Percentiles rank a stretch among this genome's conserved stretches.
Conservation (phyloP, 2,888 invertebrate species). For the Mythimna pallens region DNA sequence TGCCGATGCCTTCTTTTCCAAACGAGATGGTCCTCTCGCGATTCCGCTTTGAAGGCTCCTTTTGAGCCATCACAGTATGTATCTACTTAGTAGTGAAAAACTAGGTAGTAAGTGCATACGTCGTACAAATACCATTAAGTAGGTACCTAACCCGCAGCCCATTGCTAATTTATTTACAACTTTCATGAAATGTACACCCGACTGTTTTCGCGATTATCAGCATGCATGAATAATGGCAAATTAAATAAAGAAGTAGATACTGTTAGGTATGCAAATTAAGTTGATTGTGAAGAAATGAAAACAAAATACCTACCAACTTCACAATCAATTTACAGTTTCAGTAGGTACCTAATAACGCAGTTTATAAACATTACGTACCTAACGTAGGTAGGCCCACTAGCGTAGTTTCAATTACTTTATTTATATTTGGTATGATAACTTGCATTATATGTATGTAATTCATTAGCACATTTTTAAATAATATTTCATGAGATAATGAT, state of each 20-base stretch:
- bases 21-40: too few relatives aligned
- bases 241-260: slow-evolving; percentile 22
- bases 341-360: neutral
- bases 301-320: slow-evolving; percentile 1
- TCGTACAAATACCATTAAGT: neutral
- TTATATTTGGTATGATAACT: neutral
- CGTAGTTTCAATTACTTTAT: neutral
- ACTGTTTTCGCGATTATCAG: slow-evolving; percentile 13
- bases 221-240: slow-evolving; percentile 30
- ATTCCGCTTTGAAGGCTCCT: too few relatives aligned
- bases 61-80: too few relatives aligned
- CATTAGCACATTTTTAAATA: slow-evolving; percentile 26
- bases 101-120: neutral
- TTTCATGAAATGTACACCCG: slow-evolving; percentile 6
- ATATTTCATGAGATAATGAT: too few relatives aligned
- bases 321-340: slow-evolving; percentile 13
- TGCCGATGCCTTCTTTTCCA: too few relatives aligned
- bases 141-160: neutral
- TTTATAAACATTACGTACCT: neutral
- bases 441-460: slow-evolving; percentile 18
- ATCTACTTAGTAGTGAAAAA: too few relatives aligned
- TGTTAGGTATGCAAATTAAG: slow-evolving; percentile 19
- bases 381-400: neutral
- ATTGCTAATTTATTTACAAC: neutral
- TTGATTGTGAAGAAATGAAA: slow-evolving; percentile 31